Conservation (phyloP, 2,888 invertebrate species). For the Tanypteryx hageni region DNA sequence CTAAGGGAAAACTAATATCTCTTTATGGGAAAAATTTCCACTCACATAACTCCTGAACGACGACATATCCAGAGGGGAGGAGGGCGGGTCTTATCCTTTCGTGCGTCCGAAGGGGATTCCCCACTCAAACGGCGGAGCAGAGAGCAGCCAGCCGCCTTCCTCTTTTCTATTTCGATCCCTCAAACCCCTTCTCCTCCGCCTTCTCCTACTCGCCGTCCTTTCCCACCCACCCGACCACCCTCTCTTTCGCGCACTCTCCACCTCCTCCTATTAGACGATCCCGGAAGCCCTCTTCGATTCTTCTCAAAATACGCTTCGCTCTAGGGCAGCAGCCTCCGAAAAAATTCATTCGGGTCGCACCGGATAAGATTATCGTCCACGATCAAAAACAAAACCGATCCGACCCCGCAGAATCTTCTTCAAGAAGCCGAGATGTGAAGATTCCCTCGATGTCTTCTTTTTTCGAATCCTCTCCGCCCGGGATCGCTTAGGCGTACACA, state of each 20-base stretch:
- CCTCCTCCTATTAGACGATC: conserved; percentile 29
- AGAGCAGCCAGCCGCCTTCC: conserved; percentile 48
- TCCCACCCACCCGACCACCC: conserved; percentile 7
- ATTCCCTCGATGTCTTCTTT: not conserved
- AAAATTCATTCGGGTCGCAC: conserved; percentile 15
- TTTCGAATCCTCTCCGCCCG: not conserved
- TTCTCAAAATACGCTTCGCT: conserved; percentile 25
- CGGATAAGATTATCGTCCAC: not conserved
- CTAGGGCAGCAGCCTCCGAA: conserved; percentile 10
- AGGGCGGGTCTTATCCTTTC: not conserved
- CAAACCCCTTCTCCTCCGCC: not conserved
- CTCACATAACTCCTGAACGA: conserved; percentile 62
- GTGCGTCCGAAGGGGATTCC: conserved; percentile 42
- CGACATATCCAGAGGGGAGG: conserved; percentile 48
- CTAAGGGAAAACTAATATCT: not conserved
- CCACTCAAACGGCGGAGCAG: conserved; percentile 31
- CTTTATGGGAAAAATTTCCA: not conserved
- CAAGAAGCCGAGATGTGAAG: not conserved
- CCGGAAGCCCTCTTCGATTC: conserved; percentile 15
- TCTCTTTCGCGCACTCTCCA: not conserved
- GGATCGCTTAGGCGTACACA: not conserved
- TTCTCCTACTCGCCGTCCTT: not conserved
- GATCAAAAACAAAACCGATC: not conserved
- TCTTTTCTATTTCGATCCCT: conserved; percentile 56
- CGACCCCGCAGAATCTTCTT: not conserved